Percentiles rank a stretch among this genome's conserved stretches.
Conservation (phyloP, 2,797 vertebrate species). For the Okamejei kenojei region DNA sequence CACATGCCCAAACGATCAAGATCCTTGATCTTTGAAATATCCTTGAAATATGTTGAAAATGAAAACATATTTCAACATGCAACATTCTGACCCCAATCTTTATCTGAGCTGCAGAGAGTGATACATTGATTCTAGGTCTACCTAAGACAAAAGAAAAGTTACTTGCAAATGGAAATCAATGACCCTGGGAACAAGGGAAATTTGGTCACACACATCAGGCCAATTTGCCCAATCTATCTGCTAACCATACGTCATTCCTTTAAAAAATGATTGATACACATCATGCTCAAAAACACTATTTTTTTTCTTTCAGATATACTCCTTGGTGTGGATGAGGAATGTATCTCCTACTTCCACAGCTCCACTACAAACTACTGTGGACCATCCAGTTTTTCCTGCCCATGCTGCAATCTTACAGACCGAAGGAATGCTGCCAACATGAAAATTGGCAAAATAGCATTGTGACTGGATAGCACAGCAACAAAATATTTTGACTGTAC, state of each 20-base stretch:
- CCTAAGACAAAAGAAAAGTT: no score
- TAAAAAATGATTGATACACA: neutral
- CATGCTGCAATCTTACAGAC: neutral
- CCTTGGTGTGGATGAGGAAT: neutral
- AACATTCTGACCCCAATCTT: no score
- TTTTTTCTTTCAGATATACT: neutral
- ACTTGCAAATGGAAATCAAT: no score
- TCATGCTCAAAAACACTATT: neutral
- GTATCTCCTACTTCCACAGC: neutral
- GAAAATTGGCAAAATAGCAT: neutral
- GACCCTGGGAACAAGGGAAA: no score
- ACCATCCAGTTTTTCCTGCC: neutral
- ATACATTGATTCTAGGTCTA: no score
- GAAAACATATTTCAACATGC: neutral
- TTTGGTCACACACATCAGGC: neutral
- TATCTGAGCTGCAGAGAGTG: no score
- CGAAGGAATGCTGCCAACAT: neutral
- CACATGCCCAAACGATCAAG: no score
- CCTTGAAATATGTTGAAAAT: neutral
- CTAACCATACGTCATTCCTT: neutral
- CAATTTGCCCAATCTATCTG: neutral
- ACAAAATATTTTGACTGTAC: no score
- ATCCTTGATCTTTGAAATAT: no score
- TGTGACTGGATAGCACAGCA: neutral
- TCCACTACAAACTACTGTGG: neutral